These are phyloP conservation scores for Arremon brunneinucha DNA, from an alignment of 2,797 vertebrate genomes.

Conservation along the genomic window DNA sequence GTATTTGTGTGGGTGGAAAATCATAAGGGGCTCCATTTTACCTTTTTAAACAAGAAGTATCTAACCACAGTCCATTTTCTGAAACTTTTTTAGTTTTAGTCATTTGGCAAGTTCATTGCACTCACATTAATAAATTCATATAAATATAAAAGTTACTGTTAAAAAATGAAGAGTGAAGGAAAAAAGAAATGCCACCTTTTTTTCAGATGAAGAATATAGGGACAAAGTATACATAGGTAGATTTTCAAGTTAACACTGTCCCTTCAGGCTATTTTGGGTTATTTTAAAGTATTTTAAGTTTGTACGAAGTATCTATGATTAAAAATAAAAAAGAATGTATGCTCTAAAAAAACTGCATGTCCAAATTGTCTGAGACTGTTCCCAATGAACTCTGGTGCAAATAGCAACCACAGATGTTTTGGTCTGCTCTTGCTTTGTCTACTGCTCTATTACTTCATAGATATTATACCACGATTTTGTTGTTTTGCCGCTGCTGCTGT, in stretches of 20 bases:
- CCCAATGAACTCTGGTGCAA: neutral
- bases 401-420: neutral
- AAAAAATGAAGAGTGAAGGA: neutral
- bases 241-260: neutral
- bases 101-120: neutral
- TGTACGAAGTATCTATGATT: neutral
- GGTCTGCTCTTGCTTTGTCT: neutral
- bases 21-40: neutral
- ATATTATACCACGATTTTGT: neutral
- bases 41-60: neutral
- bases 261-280: neutral
- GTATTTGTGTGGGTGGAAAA: neutral
- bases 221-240: neutral
- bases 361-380: neutral
- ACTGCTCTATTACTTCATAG: constrained; percentile 12
- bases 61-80: neutral
- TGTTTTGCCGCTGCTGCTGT: neutral
- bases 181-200: neutral
- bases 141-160: neutral
- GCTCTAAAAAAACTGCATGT: neutral
- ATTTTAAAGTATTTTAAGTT: neutral
- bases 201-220: neutral
- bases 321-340: neutral
- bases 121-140: neutral
- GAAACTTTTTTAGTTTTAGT: neutral